A percentile compares a stretch with the other conserved stretches of the same genome.
Conservation (phyloP, 2,888 invertebrate species). For the Scrobipalpa costella region DNA sequence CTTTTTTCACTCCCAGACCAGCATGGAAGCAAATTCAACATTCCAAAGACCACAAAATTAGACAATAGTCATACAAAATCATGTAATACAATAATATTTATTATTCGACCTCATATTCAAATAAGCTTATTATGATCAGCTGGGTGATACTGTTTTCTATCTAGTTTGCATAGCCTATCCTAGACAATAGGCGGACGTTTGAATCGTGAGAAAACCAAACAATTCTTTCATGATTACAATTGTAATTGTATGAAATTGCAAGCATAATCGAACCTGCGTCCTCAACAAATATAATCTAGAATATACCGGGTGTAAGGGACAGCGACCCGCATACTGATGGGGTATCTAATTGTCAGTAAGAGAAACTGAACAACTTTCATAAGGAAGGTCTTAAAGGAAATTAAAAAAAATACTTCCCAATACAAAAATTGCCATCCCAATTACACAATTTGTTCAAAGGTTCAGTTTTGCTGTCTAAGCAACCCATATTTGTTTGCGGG, state of each 20-base stretch:
- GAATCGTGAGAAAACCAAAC: constrained; percentile 60
- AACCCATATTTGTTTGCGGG: too few species aligned
- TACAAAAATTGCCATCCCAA: too few species aligned
- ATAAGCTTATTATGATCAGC: constrained; percentile 32
- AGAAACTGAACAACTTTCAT: too few species aligned
- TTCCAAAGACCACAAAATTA: neutral
- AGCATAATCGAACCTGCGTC: constrained; percentile 36
- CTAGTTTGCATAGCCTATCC: constrained; percentile 30
- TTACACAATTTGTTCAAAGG: too few species aligned
- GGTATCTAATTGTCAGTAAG: too few species aligned
- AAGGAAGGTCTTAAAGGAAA: too few species aligned
- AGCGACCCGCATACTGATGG: neutral
- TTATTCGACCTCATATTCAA: constrained; percentile 26
- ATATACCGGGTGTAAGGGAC: constrained; percentile 7
- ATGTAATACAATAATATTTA: constrained; percentile 19
- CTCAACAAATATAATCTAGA: constrained; percentile 30
- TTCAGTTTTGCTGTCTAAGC: too few species aligned
- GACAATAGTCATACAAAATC: constrained; percentile 19
- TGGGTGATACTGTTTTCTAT: constrained; percentile 29
- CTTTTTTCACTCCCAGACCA: too few species aligned
- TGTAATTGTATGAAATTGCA: constrained; percentile 42
- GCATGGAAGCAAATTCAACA: neutral
- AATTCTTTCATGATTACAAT: constrained; percentile 41
- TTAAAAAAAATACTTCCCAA: too few species aligned
- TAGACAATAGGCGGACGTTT: constrained; percentile 69